phyloP scores from a whole-genome alignment of 2,888 invertebrate species.

The Lasioglossum zephyrum region DNA sequence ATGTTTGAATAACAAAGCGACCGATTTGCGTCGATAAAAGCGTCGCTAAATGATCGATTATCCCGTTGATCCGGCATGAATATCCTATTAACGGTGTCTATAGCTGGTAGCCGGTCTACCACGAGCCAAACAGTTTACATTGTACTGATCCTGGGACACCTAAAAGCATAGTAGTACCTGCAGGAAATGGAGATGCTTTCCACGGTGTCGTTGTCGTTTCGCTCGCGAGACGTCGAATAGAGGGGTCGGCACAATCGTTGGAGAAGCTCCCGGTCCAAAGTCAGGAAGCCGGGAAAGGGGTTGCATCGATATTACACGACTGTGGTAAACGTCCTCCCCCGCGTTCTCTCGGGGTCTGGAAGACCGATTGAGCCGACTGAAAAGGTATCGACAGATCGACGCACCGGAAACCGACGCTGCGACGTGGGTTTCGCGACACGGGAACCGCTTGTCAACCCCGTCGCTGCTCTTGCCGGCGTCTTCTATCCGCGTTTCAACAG shows the following conservation, averaged over 20 bases:
- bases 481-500: conserved; percentile 77
- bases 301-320: conserved; percentile 61
- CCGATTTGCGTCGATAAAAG: conserved; percentile 30
- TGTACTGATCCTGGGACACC: background rate
- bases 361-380: conserved; percentile 64
- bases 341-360: background rate
- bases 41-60: conserved; percentile 22
- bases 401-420: conserved; percentile 72
- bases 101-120: conserved; percentile 8
- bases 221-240: conserved; percentile 42
- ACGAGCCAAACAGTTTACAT: conserved; percentile 40
- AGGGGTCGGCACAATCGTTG: conserved; percentile 42
- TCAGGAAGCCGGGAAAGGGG: conserved; percentile 61
- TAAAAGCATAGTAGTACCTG: conserved; percentile 46
- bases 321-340: conserved; percentile 11
- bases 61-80: conserved; percentile 34
- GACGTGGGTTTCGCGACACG: conserved; percentile 57
- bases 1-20: conserved; percentile 43
- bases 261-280: conserved; percentile 42
- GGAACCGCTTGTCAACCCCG: conserved; percentile 62
- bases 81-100: conserved; percentile 7
- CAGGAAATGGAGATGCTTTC: conserved; percentile 56
- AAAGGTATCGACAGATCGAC: conserved; percentile 77
- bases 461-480: conserved; percentile 65
- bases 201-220: conserved; percentile 48